Conservation (phyloP, 1,140 invertebrate species). For the Gryon sp. region DNA sequence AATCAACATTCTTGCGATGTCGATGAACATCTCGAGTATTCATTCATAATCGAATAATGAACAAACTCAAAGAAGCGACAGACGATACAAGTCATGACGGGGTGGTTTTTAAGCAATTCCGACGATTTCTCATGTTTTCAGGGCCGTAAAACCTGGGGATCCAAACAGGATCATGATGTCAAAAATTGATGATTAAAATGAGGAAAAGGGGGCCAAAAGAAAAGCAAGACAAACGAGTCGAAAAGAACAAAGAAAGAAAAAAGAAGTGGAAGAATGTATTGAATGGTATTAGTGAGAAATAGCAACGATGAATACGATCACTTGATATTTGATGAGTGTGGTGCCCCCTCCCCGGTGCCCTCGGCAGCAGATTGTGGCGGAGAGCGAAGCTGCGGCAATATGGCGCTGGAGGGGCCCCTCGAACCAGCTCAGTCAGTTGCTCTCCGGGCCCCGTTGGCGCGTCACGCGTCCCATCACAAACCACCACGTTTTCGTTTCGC, state of each 20-base stretch:
- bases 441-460: constrained; percentile 74
- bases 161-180: too few relatives aligned
- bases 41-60: too few relatives aligned
- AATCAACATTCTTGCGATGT: too few relatives aligned
- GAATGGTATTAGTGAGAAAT: constrained; percentile 48
- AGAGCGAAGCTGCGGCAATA: constrained; percentile 64
- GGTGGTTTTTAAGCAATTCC: too few relatives aligned
- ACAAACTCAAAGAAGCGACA: too few relatives aligned
- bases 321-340: constrained; percentile 48
- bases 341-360: constrained; percentile 30
- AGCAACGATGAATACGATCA: constrained; percentile 44
- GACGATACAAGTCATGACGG: too few relatives aligned
- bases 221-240: neutral
- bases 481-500: constrained; percentile 28
- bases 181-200: too few relatives aligned
- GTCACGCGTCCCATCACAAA: constrained; percentile 58
- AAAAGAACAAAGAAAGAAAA: neutral
- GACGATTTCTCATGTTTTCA: too few relatives aligned
- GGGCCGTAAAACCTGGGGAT: too few relatives aligned
- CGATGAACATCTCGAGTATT: too few relatives aligned
- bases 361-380: constrained; percentile 36
- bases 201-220: neutral
- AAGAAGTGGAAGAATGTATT: constrained; percentile 9
- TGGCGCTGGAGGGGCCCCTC: constrained; percentile 74
- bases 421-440: constrained; percentile 72